Evolutionary conservation across 2,113 vertebrate genomes (phyloP).

Genomic region (Pedetes capensis): DNA sequence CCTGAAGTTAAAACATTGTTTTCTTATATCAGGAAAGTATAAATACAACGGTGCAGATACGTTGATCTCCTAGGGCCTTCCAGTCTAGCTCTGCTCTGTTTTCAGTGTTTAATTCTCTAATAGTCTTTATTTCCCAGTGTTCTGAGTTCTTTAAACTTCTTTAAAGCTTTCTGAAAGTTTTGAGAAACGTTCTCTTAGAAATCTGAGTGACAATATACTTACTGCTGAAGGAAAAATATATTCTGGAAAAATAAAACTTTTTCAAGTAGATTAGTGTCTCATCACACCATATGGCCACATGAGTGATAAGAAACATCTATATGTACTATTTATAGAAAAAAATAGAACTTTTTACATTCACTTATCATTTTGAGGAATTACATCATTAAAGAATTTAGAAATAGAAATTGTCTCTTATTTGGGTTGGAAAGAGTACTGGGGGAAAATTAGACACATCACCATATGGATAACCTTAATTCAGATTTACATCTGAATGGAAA

Average conservation of each 20-base stretch:
- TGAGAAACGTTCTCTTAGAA: constrained; percentile 13
- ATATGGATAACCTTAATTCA: constrained; percentile 59
- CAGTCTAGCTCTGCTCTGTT: background rate
- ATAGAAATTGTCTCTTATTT: constrained; percentile 62
- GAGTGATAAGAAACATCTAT: constrained; percentile 49
- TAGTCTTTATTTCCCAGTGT: background rate
- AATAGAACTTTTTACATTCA: constrained; percentile 15
- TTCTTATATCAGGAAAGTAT: background rate
- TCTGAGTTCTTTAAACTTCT: background rate
- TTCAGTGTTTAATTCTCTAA: background rate
- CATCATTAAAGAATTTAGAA: constrained; percentile 69
- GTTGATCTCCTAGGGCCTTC: background rate
- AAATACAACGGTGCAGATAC: background rate
- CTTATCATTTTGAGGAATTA: constrained; percentile 57
- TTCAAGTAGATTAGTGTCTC: constrained; percentile 51
- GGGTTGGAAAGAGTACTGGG: constrained; percentile 46
- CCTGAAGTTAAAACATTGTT: background rate
- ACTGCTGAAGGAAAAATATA: constrained; percentile 41
- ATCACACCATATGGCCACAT: constrained; percentile 59
- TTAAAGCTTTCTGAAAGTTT: background rate
- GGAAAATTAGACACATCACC: constrained; percentile 52
- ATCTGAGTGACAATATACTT: background rate
- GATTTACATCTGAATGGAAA: constrained; percentile 64
- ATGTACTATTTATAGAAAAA: constrained; percentile 49
- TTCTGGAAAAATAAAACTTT: constrained; percentile 49